Conservation (phyloP, 2,888 invertebrate genomes). For the Poecilobothrus nobilitatus region DNA sequence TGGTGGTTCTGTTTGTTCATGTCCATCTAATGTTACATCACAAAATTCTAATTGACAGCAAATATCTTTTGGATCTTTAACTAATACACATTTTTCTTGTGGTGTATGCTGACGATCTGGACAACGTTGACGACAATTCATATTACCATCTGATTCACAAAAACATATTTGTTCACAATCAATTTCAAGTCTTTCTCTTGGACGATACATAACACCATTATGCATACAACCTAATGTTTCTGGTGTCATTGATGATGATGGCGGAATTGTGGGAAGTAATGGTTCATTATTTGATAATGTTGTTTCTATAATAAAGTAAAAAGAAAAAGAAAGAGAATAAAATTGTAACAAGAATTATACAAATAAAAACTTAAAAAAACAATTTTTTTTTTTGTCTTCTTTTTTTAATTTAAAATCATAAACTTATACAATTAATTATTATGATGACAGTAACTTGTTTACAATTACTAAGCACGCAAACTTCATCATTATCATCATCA, state of each 20-base stretch:
- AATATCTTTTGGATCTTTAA: conserved; percentile 71
- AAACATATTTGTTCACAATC: conserved; percentile 72
- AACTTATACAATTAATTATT: not conserved
- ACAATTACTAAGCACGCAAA: not conserved
- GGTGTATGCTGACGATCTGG: conserved; percentile 49
- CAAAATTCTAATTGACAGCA: conserved; percentile 82
- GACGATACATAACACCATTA: conserved; percentile 58
- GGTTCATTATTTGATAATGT: not conserved
- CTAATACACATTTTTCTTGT: conserved; percentile 67
- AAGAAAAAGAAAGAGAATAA: too few species aligned
- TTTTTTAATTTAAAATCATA: not conserved
- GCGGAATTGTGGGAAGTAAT: not conserved
- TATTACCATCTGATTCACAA: conserved; percentile 63
- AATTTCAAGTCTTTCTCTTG: conserved; percentile 65
- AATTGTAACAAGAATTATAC: too few species aligned
- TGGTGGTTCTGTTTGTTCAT: conserved; percentile 49
- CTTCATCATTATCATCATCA: not conserved
- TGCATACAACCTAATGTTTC: conserved; percentile 31
- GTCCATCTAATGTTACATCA: conserved; percentile 72
- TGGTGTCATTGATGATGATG: not conserved
- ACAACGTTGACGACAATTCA: conserved; percentile 67
- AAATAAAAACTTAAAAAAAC: too few species aligned
- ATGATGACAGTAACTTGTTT: not conserved
- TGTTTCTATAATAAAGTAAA: not conserved
- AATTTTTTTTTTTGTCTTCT: too few species aligned